Conservation (phyloP, 2,797 vertebrate genomes). For the Sphenopsis melanotis region DNA sequence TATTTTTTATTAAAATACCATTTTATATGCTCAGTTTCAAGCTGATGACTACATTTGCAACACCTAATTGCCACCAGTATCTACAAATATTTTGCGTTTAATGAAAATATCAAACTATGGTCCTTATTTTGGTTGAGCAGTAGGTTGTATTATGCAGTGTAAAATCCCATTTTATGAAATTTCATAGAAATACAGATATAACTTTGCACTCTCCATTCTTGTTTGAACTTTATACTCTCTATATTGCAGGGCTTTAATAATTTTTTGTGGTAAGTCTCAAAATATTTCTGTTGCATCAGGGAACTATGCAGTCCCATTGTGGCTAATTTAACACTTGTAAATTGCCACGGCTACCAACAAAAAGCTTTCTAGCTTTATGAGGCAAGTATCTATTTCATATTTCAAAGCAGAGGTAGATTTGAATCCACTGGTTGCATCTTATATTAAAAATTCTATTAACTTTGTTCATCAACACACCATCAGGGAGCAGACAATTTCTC, state of each 20-base stretch:
- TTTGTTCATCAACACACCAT: background rate
- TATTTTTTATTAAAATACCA: constrained; percentile 54
- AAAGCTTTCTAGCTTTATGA: background rate
- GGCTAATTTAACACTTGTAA: constrained; percentile 41
- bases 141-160: background rate
- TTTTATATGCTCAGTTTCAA: constrained; percentile 43
- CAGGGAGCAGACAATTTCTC: background rate
- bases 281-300: constrained; percentile 32
- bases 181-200: constrained; percentile 13
- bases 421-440: background rate
- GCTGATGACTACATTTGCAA: constrained; percentile 25
- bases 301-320: background rate
- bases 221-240: constrained; percentile 39
- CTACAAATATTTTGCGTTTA: constrained; percentile 27
- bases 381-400: background rate
- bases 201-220: background rate
- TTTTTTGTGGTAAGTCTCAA: constrained; percentile 22
- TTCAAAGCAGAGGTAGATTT: background rate
- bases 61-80: constrained; percentile 40
- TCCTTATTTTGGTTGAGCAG: background rate
- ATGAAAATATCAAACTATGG: constrained; percentile 31
- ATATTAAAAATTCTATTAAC: constrained; percentile 34
- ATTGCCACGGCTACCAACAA: constrained; percentile 22
- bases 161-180: constrained; percentile 44
- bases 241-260: constrained; percentile 21